Conservation (phyloP, 1,140 invertebrate species). For the Drosophila sp. region DNA sequence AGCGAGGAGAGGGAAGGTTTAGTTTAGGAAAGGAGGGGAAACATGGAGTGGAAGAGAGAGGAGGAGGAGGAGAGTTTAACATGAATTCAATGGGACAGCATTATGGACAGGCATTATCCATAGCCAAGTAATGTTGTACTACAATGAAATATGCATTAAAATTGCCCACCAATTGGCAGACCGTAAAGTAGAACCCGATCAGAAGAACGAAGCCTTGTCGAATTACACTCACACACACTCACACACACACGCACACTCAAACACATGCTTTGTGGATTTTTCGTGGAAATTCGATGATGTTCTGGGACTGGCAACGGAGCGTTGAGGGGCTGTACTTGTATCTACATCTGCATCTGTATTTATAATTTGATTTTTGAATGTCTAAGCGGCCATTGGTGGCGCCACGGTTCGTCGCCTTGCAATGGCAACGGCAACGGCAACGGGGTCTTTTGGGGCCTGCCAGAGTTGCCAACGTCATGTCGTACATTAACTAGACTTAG, state of each 20-base stretch:
- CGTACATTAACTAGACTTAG: constrained; percentile 72
- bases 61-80: constrained; percentile 34
- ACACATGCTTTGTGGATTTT: constrained; percentile 47
- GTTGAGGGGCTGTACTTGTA: constrained; percentile 11
- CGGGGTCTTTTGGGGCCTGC: constrained; percentile 16
- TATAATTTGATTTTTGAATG: constrained; percentile 51
- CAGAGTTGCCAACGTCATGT: constrained; percentile 55
- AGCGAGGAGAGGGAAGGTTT: not conserved
- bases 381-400: constrained; percentile 40
- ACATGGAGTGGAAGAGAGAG: too few relatives aligned
- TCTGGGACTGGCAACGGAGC: not conserved
- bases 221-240: constrained; percentile 43
- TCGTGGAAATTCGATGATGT: constrained; percentile 50
- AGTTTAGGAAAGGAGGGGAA: not conserved
- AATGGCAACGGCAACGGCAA: not conserved
- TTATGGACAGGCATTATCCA: constrained; percentile 11
- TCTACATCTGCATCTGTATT: constrained; percentile 29
- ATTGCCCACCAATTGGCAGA: constrained; percentile 67
- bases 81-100: constrained; percentile 60
- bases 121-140: constrained; percentile 40
- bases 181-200: constrained; percentile 61
- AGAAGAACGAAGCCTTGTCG: constrained; percentile 47
- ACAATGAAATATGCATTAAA: constrained; percentile 80
- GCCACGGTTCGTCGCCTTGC: constrained; percentile 42
- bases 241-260: not conserved